Evolutionary conservation across 2,888 invertebrate species (phyloP).

Genomic region (Cheilosia vernalis): DNA sequence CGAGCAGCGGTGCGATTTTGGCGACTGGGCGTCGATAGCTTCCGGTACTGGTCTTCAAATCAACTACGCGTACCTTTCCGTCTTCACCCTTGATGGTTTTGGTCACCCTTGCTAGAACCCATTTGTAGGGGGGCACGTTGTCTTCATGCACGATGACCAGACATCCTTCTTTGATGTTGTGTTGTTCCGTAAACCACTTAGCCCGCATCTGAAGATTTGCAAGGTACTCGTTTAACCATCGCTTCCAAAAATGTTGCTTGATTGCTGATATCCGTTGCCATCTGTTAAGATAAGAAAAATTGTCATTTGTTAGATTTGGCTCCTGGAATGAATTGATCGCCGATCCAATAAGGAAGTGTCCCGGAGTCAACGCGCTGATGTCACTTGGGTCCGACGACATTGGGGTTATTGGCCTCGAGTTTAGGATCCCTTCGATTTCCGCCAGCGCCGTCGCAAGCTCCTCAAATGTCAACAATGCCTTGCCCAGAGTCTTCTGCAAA

Average conservation of each 20-base stretch:
- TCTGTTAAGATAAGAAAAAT: not conserved
- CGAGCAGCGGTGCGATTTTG: too few species aligned
- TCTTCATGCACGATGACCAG: too few species aligned
- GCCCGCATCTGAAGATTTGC: not conserved
- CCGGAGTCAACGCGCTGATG: not conserved
- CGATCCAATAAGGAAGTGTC: not conserved
- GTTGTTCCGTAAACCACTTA: too few species aligned
- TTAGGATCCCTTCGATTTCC: slow-evolving; percentile 1
- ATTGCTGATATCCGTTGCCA: too few species aligned
- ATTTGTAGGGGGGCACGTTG: too few species aligned
- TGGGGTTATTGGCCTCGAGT: not conserved
- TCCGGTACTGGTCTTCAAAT: too few species aligned
- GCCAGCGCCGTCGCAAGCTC: not conserved
- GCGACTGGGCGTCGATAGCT: too few species aligned
- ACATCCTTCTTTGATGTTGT: too few species aligned
- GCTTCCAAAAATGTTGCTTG: too few species aligned
- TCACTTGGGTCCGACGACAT: not conserved
- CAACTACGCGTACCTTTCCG: too few species aligned
- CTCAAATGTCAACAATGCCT: not conserved
- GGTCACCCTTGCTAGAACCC: too few species aligned
- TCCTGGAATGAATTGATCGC: not conserved
- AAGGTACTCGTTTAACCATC: not conserved
- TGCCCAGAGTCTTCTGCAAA: not conserved
- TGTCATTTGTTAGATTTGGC: not conserved
- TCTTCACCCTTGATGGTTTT: too few species aligned